Conservation (phyloP, 2,797 vertebrate species). For the Karalla daura region DNA sequence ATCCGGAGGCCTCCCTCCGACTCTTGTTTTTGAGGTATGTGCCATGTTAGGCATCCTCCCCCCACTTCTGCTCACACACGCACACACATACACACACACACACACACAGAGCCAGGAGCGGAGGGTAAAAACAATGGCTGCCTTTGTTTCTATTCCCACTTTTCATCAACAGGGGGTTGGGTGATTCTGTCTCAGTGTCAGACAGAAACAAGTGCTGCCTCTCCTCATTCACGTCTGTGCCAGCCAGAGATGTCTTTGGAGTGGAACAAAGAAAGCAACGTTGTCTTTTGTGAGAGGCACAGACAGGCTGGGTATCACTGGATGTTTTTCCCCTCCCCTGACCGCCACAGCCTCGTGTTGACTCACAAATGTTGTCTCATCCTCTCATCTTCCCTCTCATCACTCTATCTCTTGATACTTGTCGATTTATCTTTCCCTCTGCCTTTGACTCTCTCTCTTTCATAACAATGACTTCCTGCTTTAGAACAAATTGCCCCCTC, state of each 20-base stretch:
- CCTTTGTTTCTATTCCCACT: constrained; percentile 67
- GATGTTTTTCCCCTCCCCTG: constrained; percentile 32
- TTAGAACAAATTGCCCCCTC: constrained; percentile 15
- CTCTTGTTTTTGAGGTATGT: constrained; percentile 68
- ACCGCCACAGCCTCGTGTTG: constrained; percentile 47
- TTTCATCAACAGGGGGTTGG: constrained; percentile 60
- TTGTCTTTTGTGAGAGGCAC: constrained; percentile 45
- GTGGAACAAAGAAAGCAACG: constrained; percentile 60
- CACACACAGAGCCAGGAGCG: no score
- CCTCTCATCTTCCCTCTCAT: constrained; percentile 32
- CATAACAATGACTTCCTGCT: constrained; percentile 22
- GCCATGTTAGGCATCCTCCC: constrained; percentile 39
- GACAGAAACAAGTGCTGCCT: constrained; percentile 67
- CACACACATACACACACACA: no score
- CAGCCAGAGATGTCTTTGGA: constrained; percentile 64
- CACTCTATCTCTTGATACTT: constrained; percentile 8
- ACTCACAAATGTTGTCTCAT: constrained; percentile 55
- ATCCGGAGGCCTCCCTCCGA: constrained; percentile 43
- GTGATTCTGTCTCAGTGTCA: constrained; percentile 50
- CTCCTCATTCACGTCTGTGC: constrained; percentile 58
- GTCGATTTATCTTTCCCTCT: constrained; percentile 32
- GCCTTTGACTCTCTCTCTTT: no score
- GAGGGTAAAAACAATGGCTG: constrained; percentile 70
- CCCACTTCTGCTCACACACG: no score
- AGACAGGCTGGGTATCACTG: constrained; percentile 38